Evolutionary conservation across 2,113 vertebrate genomes (phyloP).

Genomic region (Agelaius tricolor): DNA sequence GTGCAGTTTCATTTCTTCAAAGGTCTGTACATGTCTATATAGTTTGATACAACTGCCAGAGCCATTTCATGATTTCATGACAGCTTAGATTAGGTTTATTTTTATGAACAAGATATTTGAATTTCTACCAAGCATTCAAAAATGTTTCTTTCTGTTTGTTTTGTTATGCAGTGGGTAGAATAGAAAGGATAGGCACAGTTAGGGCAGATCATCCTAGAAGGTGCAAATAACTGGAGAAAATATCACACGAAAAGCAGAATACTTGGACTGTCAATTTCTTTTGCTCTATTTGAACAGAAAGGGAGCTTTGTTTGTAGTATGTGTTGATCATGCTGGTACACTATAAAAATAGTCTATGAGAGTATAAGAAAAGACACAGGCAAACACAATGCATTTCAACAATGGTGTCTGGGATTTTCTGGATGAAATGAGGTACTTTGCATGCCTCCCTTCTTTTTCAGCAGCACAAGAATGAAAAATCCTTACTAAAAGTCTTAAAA

Average conservation of each 20-base stretch:
- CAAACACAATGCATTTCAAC: not conserved
- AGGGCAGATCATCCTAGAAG: not conserved
- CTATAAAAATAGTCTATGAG: not conserved
- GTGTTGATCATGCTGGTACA: not conserved
- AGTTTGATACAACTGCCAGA: constrained; percentile 68
- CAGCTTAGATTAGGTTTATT: constrained; percentile 70
- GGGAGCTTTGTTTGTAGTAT: not conserved
- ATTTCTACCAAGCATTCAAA: constrained; percentile 17
- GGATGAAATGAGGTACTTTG: fast-evolving
- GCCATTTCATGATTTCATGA: constrained; percentile 66
- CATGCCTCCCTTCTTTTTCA: not conserved
- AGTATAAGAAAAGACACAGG: not conserved
- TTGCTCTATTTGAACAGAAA: not conserved
- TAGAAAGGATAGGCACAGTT: not conserved
- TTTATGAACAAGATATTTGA: constrained; percentile 68
- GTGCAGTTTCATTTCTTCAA: constrained; percentile 77
- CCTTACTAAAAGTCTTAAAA: not conserved
- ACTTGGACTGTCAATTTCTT: not conserved
- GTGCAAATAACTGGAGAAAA: not conserved
- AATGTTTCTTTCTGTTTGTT: not conserved
- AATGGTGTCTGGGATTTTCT: not conserved
- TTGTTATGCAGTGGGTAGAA: not conserved
- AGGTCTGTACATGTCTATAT: constrained; percentile 56
- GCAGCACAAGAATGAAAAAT: not conserved
- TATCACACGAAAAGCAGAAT: not conserved